Evolutionary conservation across 2,113 vertebrate genomes (phyloP).

Genomic region (Megaleporinus macrocephalus): DNA sequence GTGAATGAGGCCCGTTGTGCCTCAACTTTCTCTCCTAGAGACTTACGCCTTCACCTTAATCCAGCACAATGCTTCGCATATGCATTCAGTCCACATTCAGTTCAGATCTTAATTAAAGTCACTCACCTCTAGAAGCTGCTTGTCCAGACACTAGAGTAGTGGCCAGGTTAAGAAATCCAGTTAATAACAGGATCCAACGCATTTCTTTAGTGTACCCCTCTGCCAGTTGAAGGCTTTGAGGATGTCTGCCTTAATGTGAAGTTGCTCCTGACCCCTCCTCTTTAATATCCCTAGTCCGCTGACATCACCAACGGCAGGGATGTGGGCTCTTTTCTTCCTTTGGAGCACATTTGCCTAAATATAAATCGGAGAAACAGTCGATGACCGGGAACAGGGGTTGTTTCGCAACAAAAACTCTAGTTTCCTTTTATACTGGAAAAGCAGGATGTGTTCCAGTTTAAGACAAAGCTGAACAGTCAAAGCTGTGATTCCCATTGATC

Average conservation of each 20-base stretch:
- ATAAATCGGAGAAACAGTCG: not conserved
- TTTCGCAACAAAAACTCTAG: not conserved
- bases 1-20: not conserved
- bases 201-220: conserved; percentile 26
- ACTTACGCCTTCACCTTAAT: not conserved
- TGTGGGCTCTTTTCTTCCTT: not conserved
- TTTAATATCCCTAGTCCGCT: conserved; percentile 30
- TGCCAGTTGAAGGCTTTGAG: not conserved
- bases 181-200: conserved; percentile 28
- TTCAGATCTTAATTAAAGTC: not conserved
- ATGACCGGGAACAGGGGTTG: not conserved
- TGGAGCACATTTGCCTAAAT: not conserved
- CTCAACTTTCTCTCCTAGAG: not conserved
- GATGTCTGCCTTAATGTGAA: conserved; percentile 19
- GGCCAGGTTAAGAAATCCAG: conserved; percentile 22
- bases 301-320: conserved; percentile 31
- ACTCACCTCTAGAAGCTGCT: conserved; percentile 30
- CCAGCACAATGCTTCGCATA: not conserved
- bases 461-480: not conserved
- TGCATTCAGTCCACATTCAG: not conserved
- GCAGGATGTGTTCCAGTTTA: not conserved
- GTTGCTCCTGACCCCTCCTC: conserved; percentile 2
- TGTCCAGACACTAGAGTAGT: conserved; percentile 6
- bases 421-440: not conserved
- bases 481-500: no score